Percentiles rank a stretch among this genome's conserved stretches.
Conservation (phyloP, 2,113 vertebrate genomes). For the Sterna hirundo region DNA sequence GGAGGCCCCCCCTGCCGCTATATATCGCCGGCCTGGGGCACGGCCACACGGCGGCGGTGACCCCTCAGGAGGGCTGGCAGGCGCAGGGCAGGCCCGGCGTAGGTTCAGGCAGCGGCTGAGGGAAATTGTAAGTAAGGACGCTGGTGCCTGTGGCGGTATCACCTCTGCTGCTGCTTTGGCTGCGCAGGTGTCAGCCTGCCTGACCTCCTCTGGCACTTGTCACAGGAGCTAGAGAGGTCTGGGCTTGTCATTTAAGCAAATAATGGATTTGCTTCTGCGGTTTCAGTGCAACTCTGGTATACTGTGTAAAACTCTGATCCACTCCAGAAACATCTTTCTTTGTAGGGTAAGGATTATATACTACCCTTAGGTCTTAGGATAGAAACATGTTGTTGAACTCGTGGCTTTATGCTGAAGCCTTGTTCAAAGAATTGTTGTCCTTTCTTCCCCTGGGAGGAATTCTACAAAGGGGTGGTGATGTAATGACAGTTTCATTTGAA, state of each 20-base stretch:
- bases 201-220: background rate
- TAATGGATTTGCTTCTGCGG: rapidly evolving
- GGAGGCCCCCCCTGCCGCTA: background rate
- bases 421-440: background rate
- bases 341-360: rapidly evolving
- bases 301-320: background rate
- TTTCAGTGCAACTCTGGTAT: rapidly evolving
- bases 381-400: rapidly evolving
- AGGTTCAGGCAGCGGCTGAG: background rate
- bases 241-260: background rate
- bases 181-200: background rate
- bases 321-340: too few relatives aligned
- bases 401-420: background rate
- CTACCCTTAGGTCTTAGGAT: background rate
- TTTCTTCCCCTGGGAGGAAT: background rate
- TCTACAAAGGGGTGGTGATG: rapidly evolving
- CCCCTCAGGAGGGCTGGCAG: background rate
- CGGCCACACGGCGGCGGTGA: background rate
- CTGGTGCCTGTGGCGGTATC: background rate
- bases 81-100: rapidly evolving
- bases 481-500: background rate
- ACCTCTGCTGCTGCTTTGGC: background rate
- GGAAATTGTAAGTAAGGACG: background rate
- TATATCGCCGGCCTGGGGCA: background rate
- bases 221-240: rapidly evolving